Evolutionary conservation across 2,888 invertebrate genomes (phyloP), one percentile per base, ranked within the genome.

Genomic region (Danaus chrysippus): DNA sequence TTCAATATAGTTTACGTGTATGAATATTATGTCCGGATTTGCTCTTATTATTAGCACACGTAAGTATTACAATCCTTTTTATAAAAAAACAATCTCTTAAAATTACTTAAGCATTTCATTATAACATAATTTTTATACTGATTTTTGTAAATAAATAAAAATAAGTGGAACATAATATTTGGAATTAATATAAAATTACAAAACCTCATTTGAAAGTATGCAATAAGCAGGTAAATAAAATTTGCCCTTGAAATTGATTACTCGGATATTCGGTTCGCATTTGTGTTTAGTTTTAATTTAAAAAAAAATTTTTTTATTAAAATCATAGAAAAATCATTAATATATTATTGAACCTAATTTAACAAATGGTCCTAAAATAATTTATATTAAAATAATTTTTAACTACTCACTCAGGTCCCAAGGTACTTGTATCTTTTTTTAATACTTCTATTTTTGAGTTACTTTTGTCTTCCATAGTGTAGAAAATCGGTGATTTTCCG

Each of bases 41-140:
- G 78, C 80, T 77, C 82, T 78, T 81, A 75, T 79, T 78, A 77
- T 77, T 79, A 66, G 68, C 63, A 80, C 80, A 78, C 77, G 88
- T 88, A 74, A 88, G 89, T 88, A 81, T 49, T 64, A 10, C 17
- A 17, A 1, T 2, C 17, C 9, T 49, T 49, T 17, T 10, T 17
- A 17, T 10, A 17, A 46, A 1, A 46, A 12, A 13, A 46, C 9
- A 46, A 13, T 12, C 3, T 34, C 6, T 8, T 34, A 34, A 34
- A 34, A 34, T 8, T 34, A n/a, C 8, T 34, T 3, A 34, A 34
- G 23, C 23, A 34, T 34, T 34, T 34, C 2, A 34, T 34, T 34
- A 6, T 34, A 34, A 34, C 23, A 34, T 34, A 34, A 34, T 34
- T 34, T 34, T 5, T 6, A 0, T 34, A 34, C 23, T 34, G 23